Evolutionary conservation across 37 sponge, comb jelly and placozoan genomes (phyloP).

Genomic region (Ephydatia muelleri): DNA sequence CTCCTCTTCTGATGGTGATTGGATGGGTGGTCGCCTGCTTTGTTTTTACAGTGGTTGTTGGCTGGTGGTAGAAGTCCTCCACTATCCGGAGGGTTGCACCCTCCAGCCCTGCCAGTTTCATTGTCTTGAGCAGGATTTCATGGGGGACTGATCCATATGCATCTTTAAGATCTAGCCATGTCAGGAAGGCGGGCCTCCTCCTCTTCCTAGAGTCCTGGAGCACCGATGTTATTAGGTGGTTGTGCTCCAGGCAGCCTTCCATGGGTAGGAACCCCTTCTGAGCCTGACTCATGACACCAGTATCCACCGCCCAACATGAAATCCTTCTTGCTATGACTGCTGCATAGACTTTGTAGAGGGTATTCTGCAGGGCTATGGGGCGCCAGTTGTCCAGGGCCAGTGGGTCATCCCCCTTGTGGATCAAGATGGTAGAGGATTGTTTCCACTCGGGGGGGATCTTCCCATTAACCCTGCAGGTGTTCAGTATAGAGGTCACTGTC

Average conservation of each 20-base stretch:
- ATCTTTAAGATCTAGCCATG: slow-evolving; percentile 45
- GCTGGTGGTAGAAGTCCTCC: slow-evolving; percentile 26
- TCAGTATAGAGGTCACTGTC: too few relatives aligned
- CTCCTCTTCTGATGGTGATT: neutral
- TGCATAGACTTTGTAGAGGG: too few relatives aligned
- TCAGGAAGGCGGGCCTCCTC: neutral
- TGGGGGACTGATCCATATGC: slow-evolving; percentile 45
- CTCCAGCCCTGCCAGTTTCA: too few relatives aligned
- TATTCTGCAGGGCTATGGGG: too few relatives aligned
- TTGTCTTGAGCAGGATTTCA: neutral
- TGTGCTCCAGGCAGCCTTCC: slow-evolving; percentile 36
- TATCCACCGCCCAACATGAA: too few relatives aligned
- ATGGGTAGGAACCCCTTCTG: slow-evolving; percentile 47
- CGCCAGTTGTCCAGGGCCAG: too few relatives aligned
- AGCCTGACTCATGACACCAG: too few relatives aligned
- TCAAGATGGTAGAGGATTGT: too few relatives aligned
- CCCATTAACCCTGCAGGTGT: too few relatives aligned
- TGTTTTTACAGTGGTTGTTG: neutral
- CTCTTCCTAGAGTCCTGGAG: slow-evolving; percentile 12
- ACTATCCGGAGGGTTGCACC: neutral
- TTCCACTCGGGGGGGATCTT: too few relatives aligned
- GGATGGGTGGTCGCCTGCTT: neutral
- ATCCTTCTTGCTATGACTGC: too few relatives aligned
- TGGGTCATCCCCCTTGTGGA: too few relatives aligned
- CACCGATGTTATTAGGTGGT: slow-evolving; percentile 11